Evolutionary conservation across 2,113 vertebrate genomes (phyloP).

Genomic region (Gymnobelideus leadbeateri): DNA sequence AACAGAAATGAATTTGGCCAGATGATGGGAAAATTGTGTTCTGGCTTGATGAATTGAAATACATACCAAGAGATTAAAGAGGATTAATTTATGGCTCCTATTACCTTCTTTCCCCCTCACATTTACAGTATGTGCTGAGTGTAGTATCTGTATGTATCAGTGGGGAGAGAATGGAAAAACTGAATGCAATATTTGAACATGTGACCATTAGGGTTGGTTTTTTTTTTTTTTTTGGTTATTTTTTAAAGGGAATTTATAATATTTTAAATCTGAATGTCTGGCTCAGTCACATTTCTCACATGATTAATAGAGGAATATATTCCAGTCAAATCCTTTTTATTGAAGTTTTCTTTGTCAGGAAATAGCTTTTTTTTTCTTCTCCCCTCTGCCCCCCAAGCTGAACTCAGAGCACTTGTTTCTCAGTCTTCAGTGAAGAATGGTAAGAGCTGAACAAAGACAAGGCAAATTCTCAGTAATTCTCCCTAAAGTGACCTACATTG

Average conservation of each 20-base stretch:
- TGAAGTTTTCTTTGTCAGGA: constrained; percentile 68
- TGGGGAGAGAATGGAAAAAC: constrained; percentile 22
- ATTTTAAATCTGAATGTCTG: constrained; percentile 39
- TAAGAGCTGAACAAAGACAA: neutral
- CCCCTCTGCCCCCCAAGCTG: neutral
- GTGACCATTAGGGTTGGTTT: neutral
- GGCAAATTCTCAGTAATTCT: neutral
- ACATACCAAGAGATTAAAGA: constrained; percentile 57
- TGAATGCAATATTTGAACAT: constrained; percentile 37
- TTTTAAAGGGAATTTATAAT: constrained; percentile 35
- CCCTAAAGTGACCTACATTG: neutral
- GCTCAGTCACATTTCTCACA: constrained; percentile 32
- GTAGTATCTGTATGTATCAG: constrained; percentile 25
- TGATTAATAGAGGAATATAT: constrained; percentile 58
- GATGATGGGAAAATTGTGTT: constrained; percentile 71
- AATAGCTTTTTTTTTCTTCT: constrained; percentile 45
- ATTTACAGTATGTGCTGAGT: constrained; percentile 52
- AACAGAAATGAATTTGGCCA: constrained; percentile 41
- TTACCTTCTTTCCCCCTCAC: constrained; percentile 42
- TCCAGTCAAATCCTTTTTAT: constrained; percentile 55
- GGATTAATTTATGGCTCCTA: constrained; percentile 68
- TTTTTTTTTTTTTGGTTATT: neutral
- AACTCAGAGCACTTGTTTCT: constrained; percentile 12
- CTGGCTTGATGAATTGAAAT: constrained; percentile 58
- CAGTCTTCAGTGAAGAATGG: neutral